Evolutionary conservation across 1,140 invertebrate genomes (phyloP), one percentile per base, ranked within the genome.

Genomic region (Brevipalpus yothersi): DNA sequence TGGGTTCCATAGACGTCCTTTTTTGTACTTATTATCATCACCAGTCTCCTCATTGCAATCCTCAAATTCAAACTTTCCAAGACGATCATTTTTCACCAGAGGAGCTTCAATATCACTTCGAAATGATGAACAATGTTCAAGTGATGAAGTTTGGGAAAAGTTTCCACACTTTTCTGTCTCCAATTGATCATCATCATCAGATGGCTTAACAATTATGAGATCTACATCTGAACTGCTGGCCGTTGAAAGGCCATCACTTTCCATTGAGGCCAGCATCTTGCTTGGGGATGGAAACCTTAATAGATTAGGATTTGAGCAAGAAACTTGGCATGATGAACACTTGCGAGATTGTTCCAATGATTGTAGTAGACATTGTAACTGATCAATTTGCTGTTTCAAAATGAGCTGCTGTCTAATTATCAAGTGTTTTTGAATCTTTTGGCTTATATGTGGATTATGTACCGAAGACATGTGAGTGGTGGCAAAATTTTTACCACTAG

Each of bases 161-260:
- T 31, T 31, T 31, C 5, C 31, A 31, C 2, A 31, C 5, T 31
- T 5, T 31, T 31, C 31, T 31, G 31, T 31, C 31, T 31, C 31
- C 31, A 31, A 31, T 31, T 3, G 2, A 31, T 31, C 31, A 31
- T 3, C 31, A 31, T 31, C 31, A 31, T 31, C 31, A 3, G 31
- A 31, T 31, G 31, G 31, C 31, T 31, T 31, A 31, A 31, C 31
- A 31, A 31, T 31, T 31, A 31, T 31, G 31, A 55, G 53, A 39
- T 55, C 53, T 11, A 39, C 23, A n/a, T 31, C 39, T n/a, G 58
- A 58, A 39, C 60, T 42, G 17, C 12, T 31, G 2, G 61, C 21
- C 4, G 62, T 62, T 19, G 66, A 67, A 2, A 67, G 41, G 23
- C 65, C 66, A 54, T 67, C 66, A 53, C 64, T 66, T 47, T 67